phyloP scores from a whole-genome alignment of 2,113 vertebrate species.

The Petrocephalus zakoni region DNA sequence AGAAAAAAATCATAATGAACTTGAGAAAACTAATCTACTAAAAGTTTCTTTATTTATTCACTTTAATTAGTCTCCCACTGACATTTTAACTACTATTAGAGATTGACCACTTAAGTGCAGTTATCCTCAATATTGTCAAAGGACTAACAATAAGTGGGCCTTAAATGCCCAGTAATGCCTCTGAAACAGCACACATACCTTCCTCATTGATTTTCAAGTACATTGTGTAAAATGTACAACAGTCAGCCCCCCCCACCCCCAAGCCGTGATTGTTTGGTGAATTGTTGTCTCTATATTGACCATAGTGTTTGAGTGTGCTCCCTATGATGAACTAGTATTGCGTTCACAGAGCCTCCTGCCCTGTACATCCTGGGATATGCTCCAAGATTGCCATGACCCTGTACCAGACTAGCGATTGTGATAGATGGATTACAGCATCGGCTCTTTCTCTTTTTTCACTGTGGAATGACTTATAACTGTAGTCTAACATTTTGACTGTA shows the following conservation, averaged over 20 bases:
- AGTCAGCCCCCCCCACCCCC: neutral
- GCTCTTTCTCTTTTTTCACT: neutral
- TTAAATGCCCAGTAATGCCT: neutral
- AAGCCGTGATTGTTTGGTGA: neutral
- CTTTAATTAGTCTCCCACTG: neutral
- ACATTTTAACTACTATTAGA: neutral
- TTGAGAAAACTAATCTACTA: neutral
- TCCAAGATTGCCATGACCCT: neutral
- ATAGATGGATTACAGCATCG: neutral
- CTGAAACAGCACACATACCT: neutral
- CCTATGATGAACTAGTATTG: neutral
- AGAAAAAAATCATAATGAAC: neutral
- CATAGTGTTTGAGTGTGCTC: neutral
- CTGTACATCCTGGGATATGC: neutral
- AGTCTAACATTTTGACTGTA: neutral
- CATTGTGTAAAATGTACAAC: neutral
- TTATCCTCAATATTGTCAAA: neutral
- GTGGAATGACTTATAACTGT: neutral
- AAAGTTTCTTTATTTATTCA: neutral
- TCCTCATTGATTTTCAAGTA: neutral
- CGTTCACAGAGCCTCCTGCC: neutral
- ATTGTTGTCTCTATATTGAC: neutral
- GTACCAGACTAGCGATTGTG: neutral
- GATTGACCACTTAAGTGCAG: neutral
- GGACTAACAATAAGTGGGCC: neutral